These are phyloP conservation scores for Tringa solitaria DNA, from an alignment of 2,113 vertebrate genomes.

Conservation along the genomic window DNA sequence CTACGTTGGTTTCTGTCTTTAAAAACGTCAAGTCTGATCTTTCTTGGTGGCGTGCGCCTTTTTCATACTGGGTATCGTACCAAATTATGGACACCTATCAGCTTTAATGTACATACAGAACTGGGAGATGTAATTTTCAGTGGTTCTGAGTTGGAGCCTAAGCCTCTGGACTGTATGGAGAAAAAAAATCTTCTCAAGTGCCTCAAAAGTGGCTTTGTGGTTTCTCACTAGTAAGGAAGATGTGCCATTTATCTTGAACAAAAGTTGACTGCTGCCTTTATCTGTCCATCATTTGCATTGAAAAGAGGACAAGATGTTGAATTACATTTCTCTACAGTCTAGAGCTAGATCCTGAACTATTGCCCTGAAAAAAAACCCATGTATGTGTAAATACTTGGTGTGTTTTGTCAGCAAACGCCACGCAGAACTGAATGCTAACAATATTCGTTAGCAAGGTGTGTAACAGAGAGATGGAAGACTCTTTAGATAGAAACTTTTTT, in stretches of 20 bases:
- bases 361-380: neutral
- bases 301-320: neutral
- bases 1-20: neutral
- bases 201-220: neutral
- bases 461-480: neutral
- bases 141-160: neutral
- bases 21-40: neutral
- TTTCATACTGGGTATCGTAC: neutral
- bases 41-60: neutral
- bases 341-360: neutral
- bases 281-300: neutral
- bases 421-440: neutral
- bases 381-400: neutral
- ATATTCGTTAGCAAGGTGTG: neutral
- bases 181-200: neutral
- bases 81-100: neutral
- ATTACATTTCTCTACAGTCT: neutral
- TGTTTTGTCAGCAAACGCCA: neutral
- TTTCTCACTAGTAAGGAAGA: neutral
- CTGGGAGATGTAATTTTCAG: neutral
- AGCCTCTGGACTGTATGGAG: neutral
- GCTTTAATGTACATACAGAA: neutral
- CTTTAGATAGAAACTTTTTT: neutral
- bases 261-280: neutral
- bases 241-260: neutral